These are phyloP conservation scores for Meteorus cinctellus DNA, from an alignment of 2,888 invertebrate genomes.

Conservation along the genomic window DNA sequence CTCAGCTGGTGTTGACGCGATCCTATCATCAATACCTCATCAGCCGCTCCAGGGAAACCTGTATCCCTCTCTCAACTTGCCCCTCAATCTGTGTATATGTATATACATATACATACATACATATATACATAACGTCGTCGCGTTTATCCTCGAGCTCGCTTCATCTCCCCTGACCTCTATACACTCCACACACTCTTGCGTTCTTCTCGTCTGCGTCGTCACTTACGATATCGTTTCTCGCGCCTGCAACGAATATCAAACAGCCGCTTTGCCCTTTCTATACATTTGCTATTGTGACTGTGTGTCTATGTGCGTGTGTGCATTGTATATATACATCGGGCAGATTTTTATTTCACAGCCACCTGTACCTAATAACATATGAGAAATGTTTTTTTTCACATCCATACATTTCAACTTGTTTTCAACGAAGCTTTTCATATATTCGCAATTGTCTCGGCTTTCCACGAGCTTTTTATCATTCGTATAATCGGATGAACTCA, in stretches of 20 bases:
- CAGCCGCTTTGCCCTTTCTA: background rate
- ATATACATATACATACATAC: conserved; percentile 15
- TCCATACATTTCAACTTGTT: background rate
- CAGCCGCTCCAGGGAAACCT: conserved; percentile 74
- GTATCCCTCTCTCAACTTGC: conserved; percentile 60
- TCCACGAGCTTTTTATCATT: conserved; percentile 32
- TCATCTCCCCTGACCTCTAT: conserved; percentile 20
- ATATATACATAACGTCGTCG: conserved; percentile 30
- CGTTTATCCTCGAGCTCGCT: conserved; percentile 15
- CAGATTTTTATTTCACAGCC: conserved; percentile 1
- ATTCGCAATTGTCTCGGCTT: conserved; percentile 19
- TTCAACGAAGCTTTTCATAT: background rate
- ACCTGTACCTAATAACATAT: conserved; percentile 12
- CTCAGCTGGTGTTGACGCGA: conserved; percentile 79
- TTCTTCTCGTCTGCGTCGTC: conserved; percentile 9
- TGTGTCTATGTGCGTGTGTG: background rate
- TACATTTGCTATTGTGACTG: no score
- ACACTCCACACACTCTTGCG: conserved; percentile 9
- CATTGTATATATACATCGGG: background rate
- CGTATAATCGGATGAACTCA: conserved; percentile 40
- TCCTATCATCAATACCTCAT: conserved; percentile 80
- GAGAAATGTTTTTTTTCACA: background rate
- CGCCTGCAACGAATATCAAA: conserved; percentile 21
- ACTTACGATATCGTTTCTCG: conserved; percentile 10
- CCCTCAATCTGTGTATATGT: conserved; percentile 31